Evolutionary conservation across 2,888 invertebrate species (phyloP).

Genomic region (Lithophane ornitopus): DNA sequence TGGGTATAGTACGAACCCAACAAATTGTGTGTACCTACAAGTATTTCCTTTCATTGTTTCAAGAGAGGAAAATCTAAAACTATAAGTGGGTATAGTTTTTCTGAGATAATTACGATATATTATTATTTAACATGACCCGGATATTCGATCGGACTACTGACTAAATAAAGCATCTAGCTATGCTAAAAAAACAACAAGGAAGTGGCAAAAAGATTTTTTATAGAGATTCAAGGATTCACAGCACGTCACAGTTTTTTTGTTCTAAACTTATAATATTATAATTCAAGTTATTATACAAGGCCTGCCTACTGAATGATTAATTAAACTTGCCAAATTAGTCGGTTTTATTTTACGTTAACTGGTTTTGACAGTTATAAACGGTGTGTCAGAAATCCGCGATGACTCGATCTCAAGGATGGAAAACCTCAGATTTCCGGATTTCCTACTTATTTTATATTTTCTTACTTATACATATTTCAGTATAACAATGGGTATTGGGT

Average conservation of each 20-base stretch:
- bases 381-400: slow-evolving; percentile 25
- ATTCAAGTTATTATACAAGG: slow-evolving; percentile 39
- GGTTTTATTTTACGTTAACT: slow-evolving; percentile 27
- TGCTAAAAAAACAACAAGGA: slow-evolving; percentile 78
- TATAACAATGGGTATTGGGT: slow-evolving; percentile 3
- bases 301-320: slow-evolving; percentile 48
- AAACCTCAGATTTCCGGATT: slow-evolving; percentile 4
- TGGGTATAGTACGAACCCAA: background rate
- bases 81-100: slow-evolving; percentile 35
- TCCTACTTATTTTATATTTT: slow-evolving; percentile 3
- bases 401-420: slow-evolving; percentile 7
- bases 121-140: slow-evolving; percentile 71
- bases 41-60: slow-evolving; percentile 47
- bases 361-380: slow-evolving; percentile 42
- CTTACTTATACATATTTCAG: background rate
- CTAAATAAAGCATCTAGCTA: slow-evolving; percentile 69
- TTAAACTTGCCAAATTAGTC: slow-evolving; percentile 55
- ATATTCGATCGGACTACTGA: slow-evolving; percentile 70
- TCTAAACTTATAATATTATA: slow-evolving; percentile 47
- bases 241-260: slow-evolving; percentile 66
- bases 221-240: slow-evolving; percentile 76
- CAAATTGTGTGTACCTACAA: background rate
- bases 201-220: slow-evolving; percentile 76
- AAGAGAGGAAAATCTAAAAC: slow-evolving; percentile 28
- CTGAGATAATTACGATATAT: slow-evolving; percentile 42